Evolutionary conservation across 2,888 invertebrate species (phyloP).

Genomic region (Dorcus hopei): DNA sequence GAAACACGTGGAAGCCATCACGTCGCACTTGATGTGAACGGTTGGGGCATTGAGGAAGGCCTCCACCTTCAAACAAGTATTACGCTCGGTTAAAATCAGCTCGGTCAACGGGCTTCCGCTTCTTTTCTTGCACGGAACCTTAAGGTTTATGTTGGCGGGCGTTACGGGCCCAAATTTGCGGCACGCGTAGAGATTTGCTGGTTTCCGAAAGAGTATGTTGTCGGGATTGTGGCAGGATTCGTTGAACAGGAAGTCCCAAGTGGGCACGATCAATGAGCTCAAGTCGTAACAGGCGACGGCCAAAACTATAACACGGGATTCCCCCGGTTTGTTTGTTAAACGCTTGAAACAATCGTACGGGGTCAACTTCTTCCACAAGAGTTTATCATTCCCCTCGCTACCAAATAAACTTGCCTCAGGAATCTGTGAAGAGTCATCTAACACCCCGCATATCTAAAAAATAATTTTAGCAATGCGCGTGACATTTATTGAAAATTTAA

Average conservation of each 20-base stretch:
- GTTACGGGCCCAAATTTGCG: conserved; percentile 4
- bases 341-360: too few species aligned
- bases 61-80: conserved; percentile 28
- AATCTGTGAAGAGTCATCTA: conserved; percentile 2
- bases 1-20: conserved; percentile 3
- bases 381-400: conserved; percentile 14
- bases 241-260: conserved; percentile 20
- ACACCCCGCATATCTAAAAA: conserved; percentile 19
- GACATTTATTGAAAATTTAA: too few species aligned
- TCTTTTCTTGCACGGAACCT: conserved; percentile 4
- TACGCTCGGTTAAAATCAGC: conserved; percentile 17
- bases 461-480: not conserved
- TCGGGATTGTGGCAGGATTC: conserved; percentile 23
- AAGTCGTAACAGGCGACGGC: conserved; percentile 25
- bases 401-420: conserved; percentile 17
- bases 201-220: conserved; percentile 14
- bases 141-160: conserved; percentile 21
- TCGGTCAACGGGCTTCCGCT: conserved; percentile 25
- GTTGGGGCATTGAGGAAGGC: conserved; percentile 22
- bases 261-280: conserved; percentile 21
- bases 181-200: not conserved
- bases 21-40: conserved; percentile 1
- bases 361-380: conserved; percentile 11
- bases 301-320: conserved; percentile 5
- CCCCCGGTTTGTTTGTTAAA: too few species aligned